Evolutionary conservation across 2,113 vertebrate genomes (phyloP).

Genomic region (Macquaria australasica): DNA sequence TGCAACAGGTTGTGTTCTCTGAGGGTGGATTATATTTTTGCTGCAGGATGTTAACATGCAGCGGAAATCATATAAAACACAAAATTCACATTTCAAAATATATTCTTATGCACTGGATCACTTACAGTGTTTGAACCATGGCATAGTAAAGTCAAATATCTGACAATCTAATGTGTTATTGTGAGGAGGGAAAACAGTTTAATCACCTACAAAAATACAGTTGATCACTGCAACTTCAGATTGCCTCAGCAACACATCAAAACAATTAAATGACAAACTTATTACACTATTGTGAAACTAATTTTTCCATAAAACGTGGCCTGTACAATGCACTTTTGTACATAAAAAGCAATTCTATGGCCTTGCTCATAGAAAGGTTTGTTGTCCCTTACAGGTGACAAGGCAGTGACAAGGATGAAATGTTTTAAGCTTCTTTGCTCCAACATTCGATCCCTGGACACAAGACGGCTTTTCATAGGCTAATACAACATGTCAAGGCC

Average conservation of each 20-base stretch:
- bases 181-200: conserved; percentile 57
- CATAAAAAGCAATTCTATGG: conserved; percentile 65
- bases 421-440: conserved; percentile 44
- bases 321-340: conserved; percentile 69
- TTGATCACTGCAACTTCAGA: conserved; percentile 72
- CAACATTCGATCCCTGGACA: conserved; percentile 63
- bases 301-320: conserved; percentile 53
- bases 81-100: conserved; percentile 54
- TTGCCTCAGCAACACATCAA: conserved; percentile 72
- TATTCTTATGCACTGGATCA: conserved; percentile 45
- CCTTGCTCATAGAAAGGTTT: conserved; percentile 60
- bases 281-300: conserved; percentile 63
- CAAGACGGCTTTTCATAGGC: conserved; percentile 66
- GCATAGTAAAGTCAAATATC: conserved; percentile 66
- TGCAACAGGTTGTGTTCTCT: not conserved
- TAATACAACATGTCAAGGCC: conserved; percentile 59
- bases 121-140: conserved; percentile 61
- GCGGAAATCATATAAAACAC: conserved; percentile 45
- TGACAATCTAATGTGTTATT: conserved; percentile 65
- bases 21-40: conserved; percentile 9
- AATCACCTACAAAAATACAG: conserved; percentile 76
- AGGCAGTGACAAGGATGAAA: conserved; percentile 69
- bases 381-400: conserved; percentile 68
- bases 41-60: conserved; percentile 37
- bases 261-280: conserved; percentile 69